Base-by-base conservation (phyloP, 2,888 invertebrate genomes). In the Eupithecia dodoneata region DNA sequence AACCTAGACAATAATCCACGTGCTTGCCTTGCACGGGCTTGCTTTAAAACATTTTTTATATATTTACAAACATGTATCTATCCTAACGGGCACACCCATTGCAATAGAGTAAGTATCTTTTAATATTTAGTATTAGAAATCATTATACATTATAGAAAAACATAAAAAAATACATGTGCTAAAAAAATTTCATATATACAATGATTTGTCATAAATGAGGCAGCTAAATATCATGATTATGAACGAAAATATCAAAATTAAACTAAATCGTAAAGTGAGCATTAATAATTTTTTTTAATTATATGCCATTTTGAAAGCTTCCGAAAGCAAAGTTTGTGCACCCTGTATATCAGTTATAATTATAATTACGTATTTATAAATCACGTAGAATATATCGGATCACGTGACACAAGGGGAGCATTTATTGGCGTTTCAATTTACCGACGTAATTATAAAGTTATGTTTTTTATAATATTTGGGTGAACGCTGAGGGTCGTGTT, bases 341-440 rank as follows among this genome's bases (percentile, higher is more conserved):
- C 59, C 74, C 74, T 47, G 45, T 87, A 86, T 70, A 70, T 18
- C 15, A 69, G 47, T 70, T 49, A 18, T 41, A 41, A 65, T 65
- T 42, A 30, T 63, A 41, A 18, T 69, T 10, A 69, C 18, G 18
- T 47, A 70, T 49, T 18, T 49, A 49, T 81, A 83, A 83, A 82
- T 83, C 81, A 78, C 83, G 83, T 87, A 87, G 85, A 85, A 71
- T 72, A 59, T 69, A 44, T 41, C 30, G 49, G 79, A 85, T 81
- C 44, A 66, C 71, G 76, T 71, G 73, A 76, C 63, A 86, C 83
- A 87, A 85, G 82, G 86, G 89, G 87, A 90, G 90, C 90, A 90
- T 91, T 90, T 89, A 88, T 82, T 85, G 83, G 85, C 85, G 80
- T 82, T 84, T 82, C 69, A 78, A 49, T 45, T 69, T 47, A 79